These are phyloP conservation scores for Pseudopipra pipra DNA, from an alignment of 2,113 vertebrate genomes.

Conservation along the genomic window DNA sequence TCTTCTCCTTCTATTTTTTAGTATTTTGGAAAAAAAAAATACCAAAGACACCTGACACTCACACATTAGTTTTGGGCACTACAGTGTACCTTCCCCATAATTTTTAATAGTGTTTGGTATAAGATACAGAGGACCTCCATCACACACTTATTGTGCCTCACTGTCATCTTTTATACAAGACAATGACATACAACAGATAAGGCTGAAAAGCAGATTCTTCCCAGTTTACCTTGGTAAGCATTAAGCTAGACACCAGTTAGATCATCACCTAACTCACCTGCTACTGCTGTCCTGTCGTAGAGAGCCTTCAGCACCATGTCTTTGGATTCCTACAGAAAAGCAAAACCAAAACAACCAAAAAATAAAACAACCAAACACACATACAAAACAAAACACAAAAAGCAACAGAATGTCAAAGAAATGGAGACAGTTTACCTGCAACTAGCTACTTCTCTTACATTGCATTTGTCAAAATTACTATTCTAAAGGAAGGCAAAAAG, in stretches of 20 bases:
- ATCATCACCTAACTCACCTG: slow-evolving; percentile 41
- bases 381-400: neutral
- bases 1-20: neutral
- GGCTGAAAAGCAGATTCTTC: neutral
- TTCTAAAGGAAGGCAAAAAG: neutral
- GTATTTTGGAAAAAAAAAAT: neutral
- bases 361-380: neutral
- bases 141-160: neutral
- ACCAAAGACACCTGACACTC: neutral
- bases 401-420: neutral
- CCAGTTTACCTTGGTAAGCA: neutral
- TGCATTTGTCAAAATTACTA: neutral
- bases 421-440: neutral
- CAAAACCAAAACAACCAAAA: neutral
- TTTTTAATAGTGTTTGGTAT: neutral
- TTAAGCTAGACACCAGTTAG: neutral
- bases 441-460: neutral
- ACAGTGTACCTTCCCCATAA: neutral
- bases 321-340: slow-evolving; percentile 32
- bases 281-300: slow-evolving; percentile 1
- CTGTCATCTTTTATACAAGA: neutral
- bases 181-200: neutral
- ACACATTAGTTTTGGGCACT: neutral
- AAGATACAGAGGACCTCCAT: neutral
- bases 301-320: slow-evolving; percentile 35